phyloP scores from a whole-genome alignment of 2,113 vertebrate species.

The Plecturocebus donacophilus region DNA sequence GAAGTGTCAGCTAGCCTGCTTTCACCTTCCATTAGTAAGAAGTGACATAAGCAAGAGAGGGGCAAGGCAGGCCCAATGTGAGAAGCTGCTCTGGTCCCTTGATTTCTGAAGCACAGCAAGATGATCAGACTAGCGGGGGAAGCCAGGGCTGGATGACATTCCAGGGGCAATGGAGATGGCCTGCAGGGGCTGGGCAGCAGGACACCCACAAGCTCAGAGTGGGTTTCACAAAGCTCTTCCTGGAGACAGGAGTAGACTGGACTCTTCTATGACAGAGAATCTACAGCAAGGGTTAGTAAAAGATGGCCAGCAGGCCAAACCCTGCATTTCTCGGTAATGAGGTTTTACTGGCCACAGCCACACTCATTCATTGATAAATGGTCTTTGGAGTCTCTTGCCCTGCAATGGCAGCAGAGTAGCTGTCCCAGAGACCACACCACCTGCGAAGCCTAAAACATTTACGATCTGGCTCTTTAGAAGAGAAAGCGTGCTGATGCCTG shows the following conservation, averaged over 20 bases:
- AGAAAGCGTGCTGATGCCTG: fast-evolving
- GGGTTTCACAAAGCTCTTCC: background rate
- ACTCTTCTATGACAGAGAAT: background rate
- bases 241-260: background rate
- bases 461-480: background rate
- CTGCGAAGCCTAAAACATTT: background rate
- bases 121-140: background rate
- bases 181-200: background rate
- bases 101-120: too few species aligned
- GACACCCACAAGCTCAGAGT: background rate
- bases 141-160: background rate
- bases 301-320: fast-evolving
- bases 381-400: background rate
- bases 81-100: background rate
- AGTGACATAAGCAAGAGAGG: fast-evolving
- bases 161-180: fast-evolving
- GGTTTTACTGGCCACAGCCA: fast-evolving
- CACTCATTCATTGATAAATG: fast-evolving
- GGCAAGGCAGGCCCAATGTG: background rate
- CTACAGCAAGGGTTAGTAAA: background rate
- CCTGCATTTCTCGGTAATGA: fast-evolving
- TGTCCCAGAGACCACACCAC: fast-evolving
- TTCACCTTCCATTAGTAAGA: background rate
- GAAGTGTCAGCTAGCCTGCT: background rate
- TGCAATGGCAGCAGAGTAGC: fast-evolving